Conservation (phyloP, 2,113 vertebrate genomes). For the Hystrix brachyura region DNA sequence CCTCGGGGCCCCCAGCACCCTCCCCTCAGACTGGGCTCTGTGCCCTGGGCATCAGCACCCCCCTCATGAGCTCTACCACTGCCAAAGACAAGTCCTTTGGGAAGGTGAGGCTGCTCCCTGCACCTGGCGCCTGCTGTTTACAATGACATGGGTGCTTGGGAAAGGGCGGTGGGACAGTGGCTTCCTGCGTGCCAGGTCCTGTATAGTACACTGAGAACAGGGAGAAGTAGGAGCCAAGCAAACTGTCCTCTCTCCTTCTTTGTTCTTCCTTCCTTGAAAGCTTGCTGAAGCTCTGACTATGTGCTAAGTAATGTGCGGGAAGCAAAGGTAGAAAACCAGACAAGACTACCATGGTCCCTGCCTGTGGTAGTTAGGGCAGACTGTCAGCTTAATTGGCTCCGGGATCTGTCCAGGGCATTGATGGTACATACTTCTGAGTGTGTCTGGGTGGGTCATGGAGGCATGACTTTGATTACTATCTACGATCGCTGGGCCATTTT, state of each 20-base stretch:
- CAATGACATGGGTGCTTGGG: background rate
- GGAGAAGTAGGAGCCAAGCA: background rate
- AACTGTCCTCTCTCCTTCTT: background rate
- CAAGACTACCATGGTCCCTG: background rate
- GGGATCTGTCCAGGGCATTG: background rate
- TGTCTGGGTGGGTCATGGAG: background rate
- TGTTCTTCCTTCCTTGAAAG: background rate
- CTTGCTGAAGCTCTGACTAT: fast-evolving
- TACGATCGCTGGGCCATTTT: background rate
- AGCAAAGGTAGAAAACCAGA: background rate
- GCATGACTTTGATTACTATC: background rate
- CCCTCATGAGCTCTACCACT: background rate
- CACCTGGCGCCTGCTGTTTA: background rate
- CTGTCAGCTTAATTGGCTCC: background rate
- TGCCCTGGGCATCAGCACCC: fast-evolving
- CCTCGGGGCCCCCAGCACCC: fast-evolving
- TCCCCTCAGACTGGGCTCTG: fast-evolving
- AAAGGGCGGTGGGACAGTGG: background rate
- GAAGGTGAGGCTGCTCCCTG: background rate
- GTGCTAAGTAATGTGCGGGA: background rate
- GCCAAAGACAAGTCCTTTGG: background rate
- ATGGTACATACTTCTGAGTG: background rate
- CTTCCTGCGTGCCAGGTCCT: background rate
- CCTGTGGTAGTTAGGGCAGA: background rate
- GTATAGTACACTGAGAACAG: background rate